Conservation (phyloP, 2,888 invertebrate species). For the Ellobium chinense region DNA sequence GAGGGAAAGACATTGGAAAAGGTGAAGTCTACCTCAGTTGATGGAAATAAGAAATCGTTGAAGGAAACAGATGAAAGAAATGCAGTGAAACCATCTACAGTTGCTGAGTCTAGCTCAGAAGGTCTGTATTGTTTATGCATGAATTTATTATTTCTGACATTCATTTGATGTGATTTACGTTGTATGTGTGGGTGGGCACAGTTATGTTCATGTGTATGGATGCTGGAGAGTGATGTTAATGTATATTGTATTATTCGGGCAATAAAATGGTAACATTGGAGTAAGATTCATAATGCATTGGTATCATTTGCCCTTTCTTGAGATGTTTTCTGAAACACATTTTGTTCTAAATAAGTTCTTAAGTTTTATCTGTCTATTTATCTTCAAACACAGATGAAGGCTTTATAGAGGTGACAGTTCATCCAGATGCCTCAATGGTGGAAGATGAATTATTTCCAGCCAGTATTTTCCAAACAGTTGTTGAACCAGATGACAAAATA, state of each 20-base stretch:
- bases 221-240: too few relatives aligned
- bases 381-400: slow-evolving; percentile 56
- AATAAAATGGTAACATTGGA: too few relatives aligned
- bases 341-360: neutral
- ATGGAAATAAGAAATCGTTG: too few relatives aligned
- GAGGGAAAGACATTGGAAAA: neutral
- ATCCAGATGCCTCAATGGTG: slow-evolving; percentile 49
- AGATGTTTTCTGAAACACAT: neutral
- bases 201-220: too few relatives aligned
- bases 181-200: too few relatives aligned
- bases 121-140: too few relatives aligned
- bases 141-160: too few relatives aligned
- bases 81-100: neutral
- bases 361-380: neutral
- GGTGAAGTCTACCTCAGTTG: neutral
- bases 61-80: neutral
- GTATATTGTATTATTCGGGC: too few relatives aligned
- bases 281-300: too few relatives aligned
- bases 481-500: neutral
- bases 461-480: slow-evolving; percentile 41
- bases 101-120: neutral
- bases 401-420: slow-evolving; percentile 69
- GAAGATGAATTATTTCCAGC: slow-evolving; percentile 71
- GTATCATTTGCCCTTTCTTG: too few relatives aligned
- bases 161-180: too few relatives aligned